Base-by-base conservation (phyloP, 2,113 vertebrate species). In the Lucifuga dentata region DNA sequence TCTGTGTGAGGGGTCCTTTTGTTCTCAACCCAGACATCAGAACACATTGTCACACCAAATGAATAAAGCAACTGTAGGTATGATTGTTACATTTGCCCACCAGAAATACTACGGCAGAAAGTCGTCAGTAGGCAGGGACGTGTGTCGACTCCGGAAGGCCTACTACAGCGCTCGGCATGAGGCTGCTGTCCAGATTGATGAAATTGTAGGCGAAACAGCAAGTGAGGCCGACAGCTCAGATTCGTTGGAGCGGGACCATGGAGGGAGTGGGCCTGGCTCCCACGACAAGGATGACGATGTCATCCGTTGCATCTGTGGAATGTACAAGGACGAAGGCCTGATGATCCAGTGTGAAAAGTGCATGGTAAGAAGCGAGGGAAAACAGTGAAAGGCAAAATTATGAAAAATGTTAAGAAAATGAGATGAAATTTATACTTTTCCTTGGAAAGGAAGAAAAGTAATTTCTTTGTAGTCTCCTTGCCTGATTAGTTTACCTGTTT, bases 321-420 rank as follows among this genome's bases (percentile, higher is more conserved):
- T 99, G 89, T 98, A 97, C 91, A 98, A 98, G 83, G 98, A 99
- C 0, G 98, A 99, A 81, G 97, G 98, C 48, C 94, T 99, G 48
- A 99, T 99, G 98, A 99, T 99, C 92, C 98, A 99, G 90, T 98
- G 97, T 43, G 97, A 98, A 62, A 99, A 98, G 88, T 99, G 97
- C 93, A 98, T 99, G 98, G 98, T 98, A 73, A 93, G 93, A 48
- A 58, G 0, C 13, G 15, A 17, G 0, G 8, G 12, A 10, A 20
- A 23, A n/a, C 5, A 17, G 17, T 2, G 8, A 5, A 9, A 8
- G 3, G 17, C 11, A 7, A 10, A 13, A 29, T n/a, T n/a, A n/a
- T n/a, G n/a, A n/a, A 3, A 43, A 5, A 5, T 4, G 33, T 2
- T 8, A 6, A n/a, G 36, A 16, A 56, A 13, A 26, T 12, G 15